Percentiles rank a stretch among this genome's conserved stretches.
Evolutionary conservation across 2,888 invertebrate genomes (phyloP).

Genomic region (Syrista parreyssii): DNA sequence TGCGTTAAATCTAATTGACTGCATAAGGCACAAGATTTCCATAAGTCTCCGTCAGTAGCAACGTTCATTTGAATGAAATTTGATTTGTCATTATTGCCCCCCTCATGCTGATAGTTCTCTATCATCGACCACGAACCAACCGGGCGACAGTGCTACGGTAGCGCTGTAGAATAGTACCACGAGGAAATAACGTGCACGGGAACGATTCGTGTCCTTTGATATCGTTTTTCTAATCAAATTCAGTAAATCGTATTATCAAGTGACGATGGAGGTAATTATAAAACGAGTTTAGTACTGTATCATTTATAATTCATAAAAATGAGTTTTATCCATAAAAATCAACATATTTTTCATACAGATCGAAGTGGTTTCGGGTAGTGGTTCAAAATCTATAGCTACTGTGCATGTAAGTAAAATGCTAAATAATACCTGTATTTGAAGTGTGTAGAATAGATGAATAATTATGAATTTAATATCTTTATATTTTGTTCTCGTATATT

Average conservation of each 20-base stretch:
- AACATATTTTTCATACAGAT: constrained; percentile 56
- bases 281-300: neutral
- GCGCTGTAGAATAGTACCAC: constrained; percentile 23
- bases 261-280: constrained; percentile 44
- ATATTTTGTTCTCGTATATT: neutral
- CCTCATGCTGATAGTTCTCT: neutral
- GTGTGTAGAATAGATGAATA: neutral
- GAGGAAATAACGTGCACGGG: constrained; percentile 1
- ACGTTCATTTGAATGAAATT: constrained; percentile 3
- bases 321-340: neutral
- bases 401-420: constrained; percentile 56
- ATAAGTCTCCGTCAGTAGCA: neutral
- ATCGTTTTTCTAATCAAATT: constrained; percentile 22
- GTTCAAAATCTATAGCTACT: constrained; percentile 56
- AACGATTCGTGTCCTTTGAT: constrained; percentile 22
- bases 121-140: neutral
- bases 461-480: neutral
- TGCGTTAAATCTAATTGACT: neutral
- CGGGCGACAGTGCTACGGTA: neutral
- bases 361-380: constrained; percentile 60
- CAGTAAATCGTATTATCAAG: constrained; percentile 16
- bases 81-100: neutral
- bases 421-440: neutral
- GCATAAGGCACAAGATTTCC: neutral
- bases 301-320: constrained; percentile 8